Base-by-base conservation (phyloP, 2,888 invertebrate genomes). In the Eilema griseolum region DNA sequence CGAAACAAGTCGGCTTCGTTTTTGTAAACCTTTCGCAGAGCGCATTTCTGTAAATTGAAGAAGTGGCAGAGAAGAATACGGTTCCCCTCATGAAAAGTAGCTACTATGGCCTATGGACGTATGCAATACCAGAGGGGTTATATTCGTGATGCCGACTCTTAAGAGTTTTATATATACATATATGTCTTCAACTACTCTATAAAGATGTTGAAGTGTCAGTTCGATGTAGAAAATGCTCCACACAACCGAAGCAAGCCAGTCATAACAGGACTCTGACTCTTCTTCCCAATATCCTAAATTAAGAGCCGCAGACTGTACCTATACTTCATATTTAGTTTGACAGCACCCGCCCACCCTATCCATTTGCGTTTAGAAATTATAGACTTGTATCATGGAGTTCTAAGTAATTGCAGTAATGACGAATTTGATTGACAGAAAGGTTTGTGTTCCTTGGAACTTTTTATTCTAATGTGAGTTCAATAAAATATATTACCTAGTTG, bases 291-390 rank as follows among this genome's bases (percentile, higher is more conserved):
- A n/a, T 4, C 8, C 52, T n/a, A 52, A n/a, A n/a, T n/a, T n/a
- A 52, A 52, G n/a, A 52, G 52, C 52, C n/a, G 52, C 8, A 10
- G n/a, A n/a, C 52, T 52, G 52, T 52, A 52, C 52, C 8, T 10
- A 52, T 52, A 68, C 37, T 57, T 62, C 37, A 57, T 16, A 8
- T 64, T 69, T 52, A 65, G 46, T 61, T 52, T 65, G 69, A 69
- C 69, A 64, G 59, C 8, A 16, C 23, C 61, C 62, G n/a, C 62
- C 68, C 37, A 24, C 62, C 31, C 24, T 16, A 33, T 68, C 62
- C 37, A 69, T n/a, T 60, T 31, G 20, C 28, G 28, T 52, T 46
- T 28, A 61, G 46, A 60, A 61, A 67, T 65, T 64, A 31, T 64
- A 28, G 31, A n/a, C 14, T 12, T 63, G 28, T 2, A 24, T 52